Evolutionary conservation across 2,888 invertebrate genomes (phyloP).

Genomic region (Disparrhopalites patrizii): DNA sequence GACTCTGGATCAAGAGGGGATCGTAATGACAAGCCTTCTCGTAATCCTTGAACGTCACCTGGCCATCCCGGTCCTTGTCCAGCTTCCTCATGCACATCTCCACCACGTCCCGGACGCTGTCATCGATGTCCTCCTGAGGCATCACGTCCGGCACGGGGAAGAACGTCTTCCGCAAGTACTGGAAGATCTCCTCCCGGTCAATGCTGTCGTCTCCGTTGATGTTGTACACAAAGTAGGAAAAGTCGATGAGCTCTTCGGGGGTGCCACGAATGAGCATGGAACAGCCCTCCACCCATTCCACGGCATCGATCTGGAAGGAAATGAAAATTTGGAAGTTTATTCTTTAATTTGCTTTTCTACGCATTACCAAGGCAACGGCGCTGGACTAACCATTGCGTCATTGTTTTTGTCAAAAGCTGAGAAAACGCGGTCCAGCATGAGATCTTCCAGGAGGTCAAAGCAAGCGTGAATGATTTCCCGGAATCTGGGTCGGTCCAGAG

Average conservation of each 20-base stretch:
- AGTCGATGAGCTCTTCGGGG: constrained; percentile 35
- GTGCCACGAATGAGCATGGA: constrained; percentile 34
- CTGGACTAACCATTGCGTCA: constrained; percentile 37
- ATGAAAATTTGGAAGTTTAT: background rate
- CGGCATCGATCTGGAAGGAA: constrained; percentile 14
- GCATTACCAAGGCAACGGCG: too few species aligned
- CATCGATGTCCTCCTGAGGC: constrained; percentile 38
- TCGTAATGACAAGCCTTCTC: constrained; percentile 31
- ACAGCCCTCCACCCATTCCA: constrained; percentile 35
- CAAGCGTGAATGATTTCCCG: constrained; percentile 38
- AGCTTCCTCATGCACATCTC: constrained; percentile 35
- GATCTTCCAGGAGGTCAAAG: constrained; percentile 38
- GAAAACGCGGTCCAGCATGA: constrained; percentile 39
- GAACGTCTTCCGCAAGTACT: constrained; percentile 39
- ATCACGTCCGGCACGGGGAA: constrained; percentile 34
- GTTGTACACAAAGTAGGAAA: constrained; percentile 15
- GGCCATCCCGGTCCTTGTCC: constrained; percentile 34
- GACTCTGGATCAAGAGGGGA: constrained; percentile 34
- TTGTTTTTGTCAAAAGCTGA: constrained; percentile 37
- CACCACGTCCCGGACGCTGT: constrained; percentile 37
- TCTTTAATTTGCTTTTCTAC: background rate
- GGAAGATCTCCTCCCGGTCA: constrained; percentile 38
- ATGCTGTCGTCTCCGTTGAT: constrained; percentile 38
- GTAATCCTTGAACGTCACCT: constrained; percentile 37
- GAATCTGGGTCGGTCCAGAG: constrained; percentile 33